phyloP scores from a whole-genome alignment of 2,113 vertebrate species.

The Crocuta crocuta region DNA sequence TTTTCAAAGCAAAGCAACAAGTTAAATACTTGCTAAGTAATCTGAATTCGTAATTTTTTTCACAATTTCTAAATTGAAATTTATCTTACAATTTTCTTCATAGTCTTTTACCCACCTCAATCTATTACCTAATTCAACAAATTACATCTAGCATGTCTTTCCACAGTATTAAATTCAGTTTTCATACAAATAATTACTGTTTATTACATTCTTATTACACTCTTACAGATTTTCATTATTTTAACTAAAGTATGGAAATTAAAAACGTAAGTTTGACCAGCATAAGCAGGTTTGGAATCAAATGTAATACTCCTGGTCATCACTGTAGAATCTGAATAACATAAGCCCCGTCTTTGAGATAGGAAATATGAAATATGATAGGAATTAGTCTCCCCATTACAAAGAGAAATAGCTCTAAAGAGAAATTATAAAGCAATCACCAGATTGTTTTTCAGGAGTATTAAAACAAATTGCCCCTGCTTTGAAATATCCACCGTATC shows the following conservation, averaged over 20 bases:
- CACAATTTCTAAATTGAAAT: not conserved
- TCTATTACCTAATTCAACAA: not conserved
- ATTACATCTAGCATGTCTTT: not conserved
- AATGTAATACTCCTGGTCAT: not conserved
- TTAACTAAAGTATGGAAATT: not conserved
- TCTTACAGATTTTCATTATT: not conserved
- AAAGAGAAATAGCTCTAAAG: not conserved
- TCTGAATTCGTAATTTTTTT: not conserved
- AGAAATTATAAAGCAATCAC: not conserved
- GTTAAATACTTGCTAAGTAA: not conserved
- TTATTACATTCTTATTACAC: not conserved
- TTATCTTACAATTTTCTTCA: not conserved
- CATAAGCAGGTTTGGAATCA: not conserved
- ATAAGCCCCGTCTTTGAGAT: not conserved
- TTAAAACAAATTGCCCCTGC: not conserved
- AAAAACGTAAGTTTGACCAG: not conserved
- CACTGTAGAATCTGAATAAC: not conserved
- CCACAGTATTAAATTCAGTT: not conserved
- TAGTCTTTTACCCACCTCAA: not conserved
- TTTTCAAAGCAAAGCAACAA: not conserved
- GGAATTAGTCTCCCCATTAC: not conserved
- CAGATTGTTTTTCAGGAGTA: not conserved
- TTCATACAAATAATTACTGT: not conserved
- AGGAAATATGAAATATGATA: not conserved
- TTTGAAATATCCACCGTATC: not conserved